These are phyloP conservation scores for Furnarius figulus DNA, from an alignment of 2,113 vertebrate species.

Conservation along the genomic window DNA sequence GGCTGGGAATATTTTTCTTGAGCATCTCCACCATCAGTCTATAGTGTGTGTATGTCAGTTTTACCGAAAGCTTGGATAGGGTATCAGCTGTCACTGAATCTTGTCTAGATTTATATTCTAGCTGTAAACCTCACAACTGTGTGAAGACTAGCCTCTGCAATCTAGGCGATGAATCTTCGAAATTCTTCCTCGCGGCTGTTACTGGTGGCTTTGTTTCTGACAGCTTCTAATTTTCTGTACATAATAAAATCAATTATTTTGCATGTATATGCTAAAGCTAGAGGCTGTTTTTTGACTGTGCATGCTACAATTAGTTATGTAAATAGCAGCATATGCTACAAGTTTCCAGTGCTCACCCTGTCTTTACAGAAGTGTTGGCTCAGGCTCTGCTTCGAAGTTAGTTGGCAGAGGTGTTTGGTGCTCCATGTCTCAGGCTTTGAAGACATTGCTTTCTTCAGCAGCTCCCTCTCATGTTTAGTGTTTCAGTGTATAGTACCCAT, in stretches of 20 bases:
- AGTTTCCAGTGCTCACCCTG: slow-evolving; percentile 62
- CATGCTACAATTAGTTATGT: slow-evolving; percentile 69
- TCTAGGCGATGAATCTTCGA: slow-evolving; percentile 8
- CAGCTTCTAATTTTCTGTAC: slow-evolving; percentile 64
- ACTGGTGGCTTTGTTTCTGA: slow-evolving; percentile 61
- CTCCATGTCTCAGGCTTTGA: slow-evolving; percentile 23
- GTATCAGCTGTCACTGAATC: slow-evolving; percentile 50
- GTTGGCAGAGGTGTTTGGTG: slow-evolving; percentile 56
- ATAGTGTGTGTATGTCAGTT: slow-evolving; percentile 31
- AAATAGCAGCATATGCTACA: slow-evolving; percentile 70
- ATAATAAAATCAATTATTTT: slow-evolving; percentile 66
- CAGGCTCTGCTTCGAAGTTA: slow-evolving; percentile 53
- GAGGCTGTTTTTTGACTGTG: slow-evolving; percentile 70
- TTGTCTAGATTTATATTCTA: slow-evolving; percentile 43
- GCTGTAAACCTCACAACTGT: slow-evolving; percentile 34
- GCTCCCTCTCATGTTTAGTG: neutral
- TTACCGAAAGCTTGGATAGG: slow-evolving; percentile 20
- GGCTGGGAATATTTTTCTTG: slow-evolving; percentile 20
- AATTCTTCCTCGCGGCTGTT: slow-evolving; percentile 35
- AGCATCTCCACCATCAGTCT: neutral
- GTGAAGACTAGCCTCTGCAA: slow-evolving; percentile 42
- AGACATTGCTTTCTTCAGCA: slow-evolving; percentile 3
- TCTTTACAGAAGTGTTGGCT: slow-evolving; percentile 55
- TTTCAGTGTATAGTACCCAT: neutral
- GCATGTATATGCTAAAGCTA: slow-evolving; percentile 63